Conservation (phyloP, 37 sponge, comb jelly and placozoan genomes). For the Lycopodina hypogea region DNA sequence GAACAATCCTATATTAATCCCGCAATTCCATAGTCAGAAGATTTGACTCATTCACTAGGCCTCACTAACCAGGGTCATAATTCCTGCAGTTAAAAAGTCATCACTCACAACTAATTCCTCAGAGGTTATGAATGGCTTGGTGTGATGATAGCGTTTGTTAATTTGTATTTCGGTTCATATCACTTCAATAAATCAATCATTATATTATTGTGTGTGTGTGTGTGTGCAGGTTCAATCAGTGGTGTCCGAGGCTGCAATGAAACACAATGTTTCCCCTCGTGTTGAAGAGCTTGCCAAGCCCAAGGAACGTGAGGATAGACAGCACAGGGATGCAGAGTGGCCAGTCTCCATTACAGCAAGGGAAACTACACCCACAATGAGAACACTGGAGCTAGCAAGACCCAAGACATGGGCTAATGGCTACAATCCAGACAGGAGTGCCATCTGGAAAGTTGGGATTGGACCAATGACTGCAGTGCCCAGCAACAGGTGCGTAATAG, state of each 20-base stretch:
- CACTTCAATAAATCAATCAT: no score
- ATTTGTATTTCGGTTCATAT: no score
- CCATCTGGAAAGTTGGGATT: slow-evolving; percentile 62
- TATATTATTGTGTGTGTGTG: not conserved
- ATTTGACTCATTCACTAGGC: no score
- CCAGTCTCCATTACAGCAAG: slow-evolving; percentile 42
- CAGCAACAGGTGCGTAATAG: slow-evolving; percentile 45
- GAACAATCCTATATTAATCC: no score
- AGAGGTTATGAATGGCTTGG: no score
- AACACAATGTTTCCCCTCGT: slow-evolving; percentile 34
- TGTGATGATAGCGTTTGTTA: no score
- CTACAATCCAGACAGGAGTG: slow-evolving; percentile 72
- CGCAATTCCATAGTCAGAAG: no score
- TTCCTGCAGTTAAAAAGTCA: no score
- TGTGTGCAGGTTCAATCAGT: slow-evolving; percentile 63
- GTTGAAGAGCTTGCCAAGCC: slow-evolving; percentile 58
- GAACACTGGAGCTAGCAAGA: slow-evolving; percentile 68
- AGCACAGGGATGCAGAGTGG: slow-evolving; percentile 83
- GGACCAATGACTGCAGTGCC: slow-evolving; percentile 74
- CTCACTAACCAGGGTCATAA: no score
- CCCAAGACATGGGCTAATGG: slow-evolving; percentile 78
- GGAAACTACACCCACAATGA: slow-evolving; percentile 62
- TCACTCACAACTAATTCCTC: no score
- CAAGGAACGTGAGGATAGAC: slow-evolving; percentile 62
- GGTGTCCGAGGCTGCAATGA: slow-evolving; percentile 60